Evolutionary conservation across 2,113 vertebrate genomes (phyloP).

Genomic region (Peromyscus polionotus): DNA sequence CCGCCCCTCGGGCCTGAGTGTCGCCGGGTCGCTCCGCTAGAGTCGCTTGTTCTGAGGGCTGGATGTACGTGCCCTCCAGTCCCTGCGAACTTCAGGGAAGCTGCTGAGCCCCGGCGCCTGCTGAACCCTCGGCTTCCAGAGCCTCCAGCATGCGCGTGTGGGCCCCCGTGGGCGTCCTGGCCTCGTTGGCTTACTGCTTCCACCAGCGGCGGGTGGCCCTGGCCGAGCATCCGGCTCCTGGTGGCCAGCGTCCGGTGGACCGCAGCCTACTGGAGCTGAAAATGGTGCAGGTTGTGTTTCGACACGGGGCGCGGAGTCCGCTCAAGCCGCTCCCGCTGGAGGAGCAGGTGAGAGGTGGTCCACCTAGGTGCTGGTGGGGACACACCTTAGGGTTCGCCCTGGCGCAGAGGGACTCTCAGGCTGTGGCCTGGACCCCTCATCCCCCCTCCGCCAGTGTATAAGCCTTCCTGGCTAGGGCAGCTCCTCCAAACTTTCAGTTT

Average conservation of each 20-base stretch:
- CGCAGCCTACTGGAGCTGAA: slow-evolving; percentile 87
- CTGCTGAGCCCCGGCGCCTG: neutral
- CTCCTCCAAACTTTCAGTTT: neutral
- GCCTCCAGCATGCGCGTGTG: slow-evolving; percentile 84
- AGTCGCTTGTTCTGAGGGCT: too few relatives aligned
- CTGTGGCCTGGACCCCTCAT: neutral
- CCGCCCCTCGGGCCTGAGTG: neutral
- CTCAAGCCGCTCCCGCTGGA: slow-evolving; percentile 91
- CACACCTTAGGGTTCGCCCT: neutral
- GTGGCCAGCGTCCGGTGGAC: neutral
- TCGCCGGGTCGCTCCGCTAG: neutral
- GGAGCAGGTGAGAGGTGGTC: slow-evolving; percentile 87
- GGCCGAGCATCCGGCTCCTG: neutral
- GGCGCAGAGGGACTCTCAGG: neutral
- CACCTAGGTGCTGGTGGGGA: neutral
- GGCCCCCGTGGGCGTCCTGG: slow-evolving; percentile 83
- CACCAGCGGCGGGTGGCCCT: slow-evolving; percentile 80
- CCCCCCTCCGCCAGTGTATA: neutral
- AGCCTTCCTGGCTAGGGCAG: neutral
- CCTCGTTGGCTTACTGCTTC: slow-evolving; percentile 86
- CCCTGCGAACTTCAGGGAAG: neutral
- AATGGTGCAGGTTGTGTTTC: slow-evolving; percentile 93
- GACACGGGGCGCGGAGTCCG: slow-evolving; percentile 95
- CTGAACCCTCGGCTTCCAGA: neutral
- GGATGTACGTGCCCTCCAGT: neutral